These are phyloP conservation scores for Sebastes vulpes DNA, from an alignment of 2,797 vertebrate species.

Conservation along the genomic window DNA sequence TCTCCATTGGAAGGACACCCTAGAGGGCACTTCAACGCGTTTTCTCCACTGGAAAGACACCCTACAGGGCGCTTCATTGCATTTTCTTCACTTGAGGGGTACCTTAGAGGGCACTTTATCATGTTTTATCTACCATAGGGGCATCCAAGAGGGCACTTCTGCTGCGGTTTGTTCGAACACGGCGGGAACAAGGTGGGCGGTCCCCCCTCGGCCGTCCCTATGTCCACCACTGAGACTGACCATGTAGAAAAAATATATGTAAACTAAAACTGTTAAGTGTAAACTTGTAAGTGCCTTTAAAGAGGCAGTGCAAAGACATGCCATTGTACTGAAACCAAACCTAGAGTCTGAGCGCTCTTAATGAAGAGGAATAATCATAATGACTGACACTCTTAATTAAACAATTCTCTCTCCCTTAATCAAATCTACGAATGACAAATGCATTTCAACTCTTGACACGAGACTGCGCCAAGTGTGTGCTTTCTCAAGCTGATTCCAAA, in stretches of 20 bases:
- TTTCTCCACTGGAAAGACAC: too few species aligned
- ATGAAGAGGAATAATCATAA: conserved; percentile 68
- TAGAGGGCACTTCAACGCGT: too few species aligned
- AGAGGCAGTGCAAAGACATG: background rate
- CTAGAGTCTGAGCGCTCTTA: conserved; percentile 13
- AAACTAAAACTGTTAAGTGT: background rate
- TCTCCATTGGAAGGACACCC: too few species aligned
- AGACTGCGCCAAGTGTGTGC: conserved; percentile 28
- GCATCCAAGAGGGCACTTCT: too few species aligned
- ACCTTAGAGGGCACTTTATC: fast-evolving
- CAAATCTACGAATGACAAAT: conserved; percentile 74
- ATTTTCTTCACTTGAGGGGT: too few species aligned
- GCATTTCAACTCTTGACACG: conserved; percentile 71
- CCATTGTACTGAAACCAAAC: conserved; percentile 20
- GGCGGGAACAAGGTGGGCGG: too few species aligned
- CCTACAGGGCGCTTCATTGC: too few species aligned
- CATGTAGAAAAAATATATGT: background rate
- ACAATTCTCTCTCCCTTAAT: conserved; percentile 75
- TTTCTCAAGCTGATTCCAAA: conserved; percentile 62
- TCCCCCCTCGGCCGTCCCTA: too few species aligned
- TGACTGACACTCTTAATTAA: conserved; percentile 80
- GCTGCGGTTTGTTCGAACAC: too few species aligned
- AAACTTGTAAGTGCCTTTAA: background rate
- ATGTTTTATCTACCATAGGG: too few species aligned
- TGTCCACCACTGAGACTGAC: background rate